phyloP scores from a whole-genome alignment of 2,113 vertebrate species.

The Cavia porcellus region DNA sequence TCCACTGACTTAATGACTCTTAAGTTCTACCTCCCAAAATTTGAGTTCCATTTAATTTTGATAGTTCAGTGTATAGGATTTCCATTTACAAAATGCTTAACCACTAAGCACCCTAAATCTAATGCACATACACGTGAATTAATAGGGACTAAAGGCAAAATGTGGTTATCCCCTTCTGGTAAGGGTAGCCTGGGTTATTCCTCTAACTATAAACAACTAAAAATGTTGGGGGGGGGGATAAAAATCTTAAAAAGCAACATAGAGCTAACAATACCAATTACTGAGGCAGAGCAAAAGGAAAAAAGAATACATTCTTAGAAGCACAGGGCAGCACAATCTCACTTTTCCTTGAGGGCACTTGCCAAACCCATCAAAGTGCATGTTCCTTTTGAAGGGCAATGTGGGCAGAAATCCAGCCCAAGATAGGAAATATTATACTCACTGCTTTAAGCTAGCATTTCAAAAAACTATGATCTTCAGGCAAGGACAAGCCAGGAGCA shows the following conservation, averaged over 20 bases:
- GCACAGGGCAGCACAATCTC: background rate
- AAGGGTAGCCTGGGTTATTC: background rate
- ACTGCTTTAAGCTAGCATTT: background rate
- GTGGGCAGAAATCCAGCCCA: constrained; percentile 1
- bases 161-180: background rate
- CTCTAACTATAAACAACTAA: constrained; percentile 51
- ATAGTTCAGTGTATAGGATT: background rate
- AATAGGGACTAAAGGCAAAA: background rate
- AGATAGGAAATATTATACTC: background rate
- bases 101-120: background rate
- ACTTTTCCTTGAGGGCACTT: background rate
- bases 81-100: constrained; percentile 31
- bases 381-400: background rate
- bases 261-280: background rate
- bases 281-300: background rate
- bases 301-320: background rate
- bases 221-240: background rate
- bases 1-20: background rate
- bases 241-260: constrained; percentile 31
- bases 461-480: background rate
- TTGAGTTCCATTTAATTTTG: background rate
- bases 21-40: background rate
- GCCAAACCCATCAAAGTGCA: background rate
- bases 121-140: background rate
- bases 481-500: background rate